Base-by-base conservation (phyloP, 2,113 vertebrate species). In the Onychorhynchus coronatus region DNA sequence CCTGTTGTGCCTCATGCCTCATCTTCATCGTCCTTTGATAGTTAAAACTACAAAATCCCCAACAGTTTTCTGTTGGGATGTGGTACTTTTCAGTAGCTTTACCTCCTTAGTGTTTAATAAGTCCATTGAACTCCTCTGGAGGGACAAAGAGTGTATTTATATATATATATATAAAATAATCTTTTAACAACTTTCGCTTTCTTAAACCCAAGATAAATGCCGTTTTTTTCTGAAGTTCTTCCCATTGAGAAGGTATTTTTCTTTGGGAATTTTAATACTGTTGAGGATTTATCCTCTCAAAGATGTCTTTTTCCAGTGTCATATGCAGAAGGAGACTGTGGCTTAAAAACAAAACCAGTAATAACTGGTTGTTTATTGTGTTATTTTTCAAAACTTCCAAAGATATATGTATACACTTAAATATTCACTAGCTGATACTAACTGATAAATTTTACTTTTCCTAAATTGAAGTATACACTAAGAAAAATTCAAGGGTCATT, bases 341-440 rank as follows among this genome's bases (percentile, higher is more conserved):
- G 44, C 52, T 97, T 80, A 74, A 82, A 93, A 94, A 12, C 25
- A 95, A 35, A 62, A 61, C 84, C 65, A 71, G 8, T 76, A 58
- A 95, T 49, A 61, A 79, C 30, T 85, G 11, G 13, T 5, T 67
- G 41, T 92, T 95, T 91, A 42, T 85, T 75, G 9, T 75, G 18
- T 14, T 87, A 28, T 71, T 95, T 97, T 95, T 66, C 9, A 91
- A 92, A 95, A 91, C 28, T 23, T 83, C 12, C 27, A 56, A 65
- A 68, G 19, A 55, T 93, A 56, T 84, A 85, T 90, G 28, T 92
- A 96, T 96, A 77, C 33, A 77, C 49, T 95, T 88, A 46, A 71
- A 33, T 80, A 88, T 86, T 97, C 49, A 72, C 9, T 92, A 35
- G 27, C 56, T 70, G 56, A 78, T 58, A 16, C 33, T 78, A 58